Conservation (phyloP, 1,140 invertebrate species). For the Aphis craccivora region DNA sequence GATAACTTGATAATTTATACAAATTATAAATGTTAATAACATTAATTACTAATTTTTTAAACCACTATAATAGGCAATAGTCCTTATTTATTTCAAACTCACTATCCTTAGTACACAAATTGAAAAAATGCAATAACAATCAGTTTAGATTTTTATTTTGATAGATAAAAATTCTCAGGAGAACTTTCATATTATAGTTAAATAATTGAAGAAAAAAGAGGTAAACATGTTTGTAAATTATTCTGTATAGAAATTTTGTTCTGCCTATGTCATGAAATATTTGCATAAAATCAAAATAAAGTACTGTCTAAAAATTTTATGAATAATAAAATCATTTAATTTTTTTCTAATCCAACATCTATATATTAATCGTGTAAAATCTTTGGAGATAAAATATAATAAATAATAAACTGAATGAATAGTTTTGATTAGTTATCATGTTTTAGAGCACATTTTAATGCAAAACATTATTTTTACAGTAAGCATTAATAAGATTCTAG, state of each 20-base stretch:
- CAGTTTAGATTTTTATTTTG: background rate
- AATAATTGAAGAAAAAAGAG: background rate
- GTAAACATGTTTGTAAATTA: background rate
- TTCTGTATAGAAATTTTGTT: background rate
- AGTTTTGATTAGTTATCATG: background rate
- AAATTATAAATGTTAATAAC: no score
- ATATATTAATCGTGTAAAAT: background rate
- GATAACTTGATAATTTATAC: no score
- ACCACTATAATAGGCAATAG: no score
- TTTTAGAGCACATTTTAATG: background rate
- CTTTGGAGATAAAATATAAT: background rate
- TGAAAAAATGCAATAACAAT: background rate
- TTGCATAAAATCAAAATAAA: background rate
- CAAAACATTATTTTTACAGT: background rate
- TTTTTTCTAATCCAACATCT: background rate
- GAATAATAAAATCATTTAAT: background rate
- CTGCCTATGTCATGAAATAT: background rate
- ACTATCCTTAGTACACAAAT: background rate
- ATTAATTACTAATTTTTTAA: no score
- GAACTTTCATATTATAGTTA: no score
- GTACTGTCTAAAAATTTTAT: background rate
- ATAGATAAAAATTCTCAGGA: background rate
- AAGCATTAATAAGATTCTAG: background rate
- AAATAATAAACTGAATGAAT: background rate
- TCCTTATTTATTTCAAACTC: no score